phyloP scores from a whole-genome alignment of 2,888 invertebrate species.

The Euspilapteryx auroguttella region DNA sequence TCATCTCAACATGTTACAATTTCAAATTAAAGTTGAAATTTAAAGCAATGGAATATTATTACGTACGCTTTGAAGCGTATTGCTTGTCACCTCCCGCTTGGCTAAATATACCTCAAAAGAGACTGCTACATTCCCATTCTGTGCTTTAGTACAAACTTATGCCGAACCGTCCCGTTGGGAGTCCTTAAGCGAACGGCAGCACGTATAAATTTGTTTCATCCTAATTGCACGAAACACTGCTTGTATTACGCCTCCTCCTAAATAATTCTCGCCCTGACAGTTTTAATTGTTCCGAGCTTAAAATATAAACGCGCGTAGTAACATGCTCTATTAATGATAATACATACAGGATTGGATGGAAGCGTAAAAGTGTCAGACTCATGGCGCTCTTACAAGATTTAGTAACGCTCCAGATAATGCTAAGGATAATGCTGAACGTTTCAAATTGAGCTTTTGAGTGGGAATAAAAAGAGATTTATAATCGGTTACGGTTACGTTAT shows the following conservation, averaged over 20 bases:
- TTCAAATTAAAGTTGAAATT: no score
- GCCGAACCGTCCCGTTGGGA: no score
- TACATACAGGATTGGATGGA: slow-evolving; percentile 4
- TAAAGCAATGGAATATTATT: slow-evolving; percentile 1
- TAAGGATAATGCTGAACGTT: slow-evolving; percentile 1
- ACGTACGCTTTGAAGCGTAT: slow-evolving; percentile 1
- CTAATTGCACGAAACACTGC: slow-evolving; percentile 4
- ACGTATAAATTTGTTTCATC: no score
- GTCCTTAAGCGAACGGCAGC: no score
- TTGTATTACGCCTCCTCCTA: slow-evolving; percentile 4
- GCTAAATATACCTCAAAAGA: slow-evolving; percentile 2
- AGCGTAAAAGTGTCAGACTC: slow-evolving; percentile 3
- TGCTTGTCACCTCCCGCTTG: neutral
- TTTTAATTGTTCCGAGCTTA: slow-evolving; percentile 7
- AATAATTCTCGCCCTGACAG: slow-evolving; percentile 6
- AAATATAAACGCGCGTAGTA: slow-evolving; percentile 3
- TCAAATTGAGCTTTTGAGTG: no score
- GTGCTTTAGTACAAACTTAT: no score
- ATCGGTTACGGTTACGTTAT: no score
- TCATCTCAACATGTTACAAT: no score
- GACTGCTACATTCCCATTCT: slow-evolving; percentile 1
- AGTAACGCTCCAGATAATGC: neutral
- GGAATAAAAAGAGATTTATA: no score
- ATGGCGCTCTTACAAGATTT: slow-evolving; percentile 2
- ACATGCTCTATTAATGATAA: slow-evolving; percentile 4